phyloP scores from a whole-genome alignment of 1,140 invertebrate species.

The Caenorhabditis brenneri region DNA sequence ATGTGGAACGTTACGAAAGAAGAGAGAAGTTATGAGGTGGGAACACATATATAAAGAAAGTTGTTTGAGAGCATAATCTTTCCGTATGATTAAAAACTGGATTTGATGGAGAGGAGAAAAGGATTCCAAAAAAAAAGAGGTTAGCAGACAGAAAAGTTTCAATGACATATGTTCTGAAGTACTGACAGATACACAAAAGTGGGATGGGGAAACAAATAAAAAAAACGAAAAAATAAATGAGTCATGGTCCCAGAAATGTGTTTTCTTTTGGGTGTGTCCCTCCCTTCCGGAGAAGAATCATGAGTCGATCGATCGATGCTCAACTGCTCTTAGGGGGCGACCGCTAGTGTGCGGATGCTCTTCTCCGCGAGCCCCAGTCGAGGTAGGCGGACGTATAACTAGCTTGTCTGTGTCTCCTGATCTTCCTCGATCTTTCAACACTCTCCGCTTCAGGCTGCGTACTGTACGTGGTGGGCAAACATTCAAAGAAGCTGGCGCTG shows the following conservation, averaged over 20 bases:
- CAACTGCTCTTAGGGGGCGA: not conserved
- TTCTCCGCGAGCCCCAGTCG: not conserved
- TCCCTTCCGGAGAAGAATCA: not conserved
- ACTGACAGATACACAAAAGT: not conserved
- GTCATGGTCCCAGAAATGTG: not conserved
- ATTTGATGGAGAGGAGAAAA: not conserved
- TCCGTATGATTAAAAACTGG: not conserved
- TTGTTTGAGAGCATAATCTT: not conserved
- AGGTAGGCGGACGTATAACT: conserved; percentile 32
- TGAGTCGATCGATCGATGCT: conserved; percentile 25
- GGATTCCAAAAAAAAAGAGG: not conserved
- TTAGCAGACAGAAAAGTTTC: not conserved
- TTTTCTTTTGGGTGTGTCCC: not conserved
- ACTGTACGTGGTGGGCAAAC: conserved; percentile 30
- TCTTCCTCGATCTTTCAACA: not conserved
- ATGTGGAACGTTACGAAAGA: not conserved
- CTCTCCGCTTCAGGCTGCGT: conserved; percentile 30
- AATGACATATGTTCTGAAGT: not conserved
- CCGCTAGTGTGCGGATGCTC: conserved; percentile 22
- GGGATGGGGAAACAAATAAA: not conserved
- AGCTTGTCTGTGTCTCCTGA: conserved; percentile 16
- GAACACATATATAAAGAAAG: not conserved
- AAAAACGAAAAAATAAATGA: not conserved
- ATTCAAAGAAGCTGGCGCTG: conserved; percentile 7
- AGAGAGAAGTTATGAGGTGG: not conserved